Base-by-base conservation (phyloP, 2,797 vertebrate species). In the Neoniphon sammara region DNA sequence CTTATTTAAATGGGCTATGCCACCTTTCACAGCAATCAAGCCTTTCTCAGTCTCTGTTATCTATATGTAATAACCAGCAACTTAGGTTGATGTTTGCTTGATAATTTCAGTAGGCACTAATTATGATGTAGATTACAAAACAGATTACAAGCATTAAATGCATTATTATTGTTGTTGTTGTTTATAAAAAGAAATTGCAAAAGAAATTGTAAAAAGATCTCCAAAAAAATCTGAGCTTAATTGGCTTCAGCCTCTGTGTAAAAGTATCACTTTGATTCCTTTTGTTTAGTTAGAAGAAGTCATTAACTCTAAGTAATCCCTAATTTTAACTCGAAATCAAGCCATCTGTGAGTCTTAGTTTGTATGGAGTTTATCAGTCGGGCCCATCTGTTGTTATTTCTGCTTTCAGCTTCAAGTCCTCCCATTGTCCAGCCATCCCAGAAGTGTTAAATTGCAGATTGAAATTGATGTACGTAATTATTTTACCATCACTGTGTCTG, bases 381-480 rank as follows among this genome's bases (percentile, higher is more conserved):
- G 58, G 30, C 46, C 59, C 63, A 39, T 72, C 36, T 81, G 69
- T 75, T 75, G 47, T 73, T 23, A 61, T 60, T 58, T 18, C 21
- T 30, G 3, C 11, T 58, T 30, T 66, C 12, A 11, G 52, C 56
- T 62, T 42, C 57, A 60, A 67, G 21, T 82, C 39, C 78, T 84
- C 77, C 46, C 63, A 67, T 75, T 75, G 64, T 73, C 55, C 9
- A 56, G 60, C 25, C 47, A 52, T 42, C 34, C n/a, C 64, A 53
- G 46, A 77, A 62, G 67, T 67, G 63, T 81, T 82, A 75, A 70
- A 34, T 52, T 3, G 1, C 76, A 73, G 75, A 73, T 73, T 67
- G 66, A 69, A 80, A 80, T 63, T 61, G 67, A 83, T 70, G 36
- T 73, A 76, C 76, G 20, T 71, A 65, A 90, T 90, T 84, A 88